phyloP scores from a whole-genome alignment of 2,888 invertebrate species.

The Coelinius sp. region DNA sequence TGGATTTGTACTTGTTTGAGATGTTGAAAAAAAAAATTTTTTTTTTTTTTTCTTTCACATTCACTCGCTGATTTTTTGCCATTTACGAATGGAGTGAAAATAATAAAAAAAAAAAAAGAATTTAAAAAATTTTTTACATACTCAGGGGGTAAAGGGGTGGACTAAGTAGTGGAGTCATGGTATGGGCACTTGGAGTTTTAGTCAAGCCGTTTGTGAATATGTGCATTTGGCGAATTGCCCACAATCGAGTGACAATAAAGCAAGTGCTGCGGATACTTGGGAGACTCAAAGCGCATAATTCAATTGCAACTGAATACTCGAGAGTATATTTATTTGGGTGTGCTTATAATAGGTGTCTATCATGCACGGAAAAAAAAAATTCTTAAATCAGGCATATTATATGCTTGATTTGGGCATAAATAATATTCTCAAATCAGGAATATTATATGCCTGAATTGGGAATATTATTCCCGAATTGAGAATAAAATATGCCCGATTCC shows the following conservation, averaged over 20 bases:
- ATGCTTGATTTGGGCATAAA: not conserved
- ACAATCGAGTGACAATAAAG: constrained; percentile 52
- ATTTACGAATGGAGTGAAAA: not conserved
- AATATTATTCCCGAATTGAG: too few species aligned
- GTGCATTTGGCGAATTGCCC: constrained; percentile 50
- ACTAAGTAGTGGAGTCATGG: constrained; percentile 2
- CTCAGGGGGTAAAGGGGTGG: not conserved
- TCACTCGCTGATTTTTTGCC: not conserved
- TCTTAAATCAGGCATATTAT: not conserved
- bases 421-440: too few species aligned
- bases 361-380: not conserved
- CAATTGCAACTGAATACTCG: constrained; percentile 9
- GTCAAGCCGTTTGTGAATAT: constrained; percentile 9
- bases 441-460: too few species aligned
- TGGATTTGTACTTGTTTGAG: not conserved
- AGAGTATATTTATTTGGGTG: not conserved
- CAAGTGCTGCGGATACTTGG: constrained; percentile 36
- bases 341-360: constrained; percentile 21
- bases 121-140: not conserved
- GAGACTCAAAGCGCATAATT: constrained; percentile 21
- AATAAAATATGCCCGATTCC: too few species aligned
- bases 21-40: too few species aligned
- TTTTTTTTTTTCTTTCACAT: too few species aligned
- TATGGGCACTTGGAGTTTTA: constrained; percentile 13
- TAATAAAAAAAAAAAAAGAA: not conserved